Evolutionary conservation across 2,113 vertebrate species (phyloP).

Genomic region (Gopherus evgoodei): DNA sequence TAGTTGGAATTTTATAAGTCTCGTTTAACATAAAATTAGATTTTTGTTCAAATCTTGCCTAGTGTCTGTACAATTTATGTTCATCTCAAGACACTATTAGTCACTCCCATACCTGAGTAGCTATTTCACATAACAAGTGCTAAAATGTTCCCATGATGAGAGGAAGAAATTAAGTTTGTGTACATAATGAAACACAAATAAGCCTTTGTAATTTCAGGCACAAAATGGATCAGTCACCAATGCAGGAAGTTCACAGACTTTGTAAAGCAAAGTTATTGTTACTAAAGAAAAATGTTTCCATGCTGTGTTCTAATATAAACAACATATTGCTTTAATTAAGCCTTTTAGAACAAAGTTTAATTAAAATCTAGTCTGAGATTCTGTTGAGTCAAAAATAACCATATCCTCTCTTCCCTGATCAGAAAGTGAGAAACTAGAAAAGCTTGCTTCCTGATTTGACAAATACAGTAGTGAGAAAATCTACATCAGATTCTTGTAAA

Average conservation of each 20-base stretch:
- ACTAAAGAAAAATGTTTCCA: background rate
- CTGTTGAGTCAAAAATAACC: background rate
- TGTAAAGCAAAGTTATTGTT: background rate
- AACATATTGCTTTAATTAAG: background rate
- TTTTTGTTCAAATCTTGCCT: background rate
- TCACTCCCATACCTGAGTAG: background rate
- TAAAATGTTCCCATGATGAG: background rate
- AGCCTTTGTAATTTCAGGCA: background rate
- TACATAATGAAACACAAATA: background rate
- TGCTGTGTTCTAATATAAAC: background rate
- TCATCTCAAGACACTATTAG: background rate
- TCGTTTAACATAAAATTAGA: background rate
- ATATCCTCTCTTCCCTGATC: background rate
- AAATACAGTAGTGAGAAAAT: slow-evolving; percentile 10
- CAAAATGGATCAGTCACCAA: background rate
- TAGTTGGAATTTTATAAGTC: background rate
- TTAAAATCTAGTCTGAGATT: background rate
- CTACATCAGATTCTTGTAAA: background rate
- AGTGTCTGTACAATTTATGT: background rate
- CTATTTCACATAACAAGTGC: background rate
- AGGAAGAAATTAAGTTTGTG: background rate
- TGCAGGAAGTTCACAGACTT: background rate
- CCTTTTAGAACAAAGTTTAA: background rate
- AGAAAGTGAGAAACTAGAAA: background rate
- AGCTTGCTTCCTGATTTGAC: background rate